Conservation (phyloP, 2,797 vertebrate species). For the Halcyon leucocephala region DNA sequence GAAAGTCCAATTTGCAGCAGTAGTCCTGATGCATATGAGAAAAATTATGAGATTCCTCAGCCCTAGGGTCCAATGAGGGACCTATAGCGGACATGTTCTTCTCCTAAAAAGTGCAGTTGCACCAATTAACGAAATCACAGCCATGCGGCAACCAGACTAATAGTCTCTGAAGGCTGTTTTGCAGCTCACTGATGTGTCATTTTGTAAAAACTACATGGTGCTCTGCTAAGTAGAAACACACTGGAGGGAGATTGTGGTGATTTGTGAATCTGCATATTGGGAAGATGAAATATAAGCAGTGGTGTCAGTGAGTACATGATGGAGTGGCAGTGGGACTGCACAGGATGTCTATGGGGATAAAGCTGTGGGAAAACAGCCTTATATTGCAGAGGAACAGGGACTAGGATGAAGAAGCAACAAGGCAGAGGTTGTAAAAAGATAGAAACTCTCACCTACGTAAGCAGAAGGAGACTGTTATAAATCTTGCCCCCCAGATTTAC, state of each 20-base stretch:
- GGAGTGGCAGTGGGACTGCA: rapidly evolving
- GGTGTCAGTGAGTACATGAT: rapidly evolving
- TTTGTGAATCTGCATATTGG: not conserved
- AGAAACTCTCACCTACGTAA: not conserved
- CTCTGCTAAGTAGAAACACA: not conserved
- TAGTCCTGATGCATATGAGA: not conserved
- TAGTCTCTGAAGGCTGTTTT: not conserved
- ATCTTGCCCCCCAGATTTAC: not conserved
- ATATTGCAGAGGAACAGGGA: rapidly evolving
- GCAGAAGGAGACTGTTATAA: not conserved
- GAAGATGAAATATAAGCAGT: not conserved
- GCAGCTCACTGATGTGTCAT: not conserved
- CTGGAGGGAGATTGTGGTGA: rapidly evolving
- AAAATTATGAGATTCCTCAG: not conserved
- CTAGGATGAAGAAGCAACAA: not conserved
- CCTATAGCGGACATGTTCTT: rapidly evolving
- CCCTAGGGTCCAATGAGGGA: rapidly evolving
- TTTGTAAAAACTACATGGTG: not conserved
- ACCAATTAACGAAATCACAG: not conserved
- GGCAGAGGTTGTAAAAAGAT: not conserved
- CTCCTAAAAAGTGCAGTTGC: not conserved
- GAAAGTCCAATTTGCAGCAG: rapidly evolving
- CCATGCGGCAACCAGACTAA: not conserved
- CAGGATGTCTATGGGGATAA: not conserved
- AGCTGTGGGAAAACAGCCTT: not conserved